Evolutionary conservation across 2,888 invertebrate species (phyloP), one percentile per base, ranked within the genome.

Genomic region (Tuberolachnus salignus): DNA sequence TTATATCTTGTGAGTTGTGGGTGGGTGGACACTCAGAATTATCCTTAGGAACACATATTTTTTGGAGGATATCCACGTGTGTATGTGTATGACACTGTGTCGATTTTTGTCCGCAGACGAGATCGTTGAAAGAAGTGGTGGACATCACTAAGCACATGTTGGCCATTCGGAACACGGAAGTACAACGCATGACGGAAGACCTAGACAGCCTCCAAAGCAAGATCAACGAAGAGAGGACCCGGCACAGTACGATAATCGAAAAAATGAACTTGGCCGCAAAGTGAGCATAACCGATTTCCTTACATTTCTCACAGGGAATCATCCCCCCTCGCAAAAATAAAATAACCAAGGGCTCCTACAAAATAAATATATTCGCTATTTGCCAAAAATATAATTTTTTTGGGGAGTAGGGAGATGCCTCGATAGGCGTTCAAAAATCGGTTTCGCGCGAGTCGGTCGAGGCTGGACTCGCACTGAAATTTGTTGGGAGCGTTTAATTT

Each of bases 81-180:
- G 34, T 34, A 34, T 34, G 34, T 34, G 34, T 34, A 34, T 34
- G 34, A 59, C 3, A 26, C 23, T 26, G 26, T 55, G 3, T 61
- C 4, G 21, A 19, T 19, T 70, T 67, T 53, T 63, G 26, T 59
- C 75, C 89, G 10, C 92, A 94, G 85, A 91, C 93, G 10, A 88
- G 89, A 59, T 92, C 93, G 1, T 86, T 94, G 49, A 93, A 93
- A 84, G 93, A 94, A 84, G 93, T 94, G 63, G 90, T 93, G n/a
- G 86, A 88, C 13, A 92, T 94, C 81, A 93, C 94, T 2, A 94
- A 93, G 84, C 92, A 93, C 83, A 86, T 94, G 84, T 85, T 94
- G 26, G 91, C 92, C 83, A 92, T 94, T 66, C 89, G 93, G 82
- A 93, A 92, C 84, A 88, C 91, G 78, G 94, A 94, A 87, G 90